A percentile compares a stretch with the other conserved stretches of the same genome.
Conservation (phyloP, 2,113 vertebrate species). For the Polyodon spathula region DNA sequence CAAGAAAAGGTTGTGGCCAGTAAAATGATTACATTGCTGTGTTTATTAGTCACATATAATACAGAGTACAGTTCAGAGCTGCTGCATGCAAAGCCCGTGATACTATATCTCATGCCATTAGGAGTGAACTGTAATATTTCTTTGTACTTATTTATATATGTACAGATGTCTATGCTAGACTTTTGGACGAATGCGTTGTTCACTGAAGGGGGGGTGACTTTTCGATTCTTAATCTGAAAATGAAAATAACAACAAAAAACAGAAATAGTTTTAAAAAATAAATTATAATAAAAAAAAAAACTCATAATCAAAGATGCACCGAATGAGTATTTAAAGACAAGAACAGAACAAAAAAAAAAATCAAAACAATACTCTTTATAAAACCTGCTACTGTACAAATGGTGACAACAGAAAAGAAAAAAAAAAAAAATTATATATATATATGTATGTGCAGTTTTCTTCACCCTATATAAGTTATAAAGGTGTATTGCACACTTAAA, state of each 20-base stretch:
- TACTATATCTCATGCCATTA: constrained; percentile 9
- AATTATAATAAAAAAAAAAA: not conserved
- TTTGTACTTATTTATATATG: constrained; percentile 12
- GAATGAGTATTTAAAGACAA: not conserved
- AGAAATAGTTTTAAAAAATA: not conserved
- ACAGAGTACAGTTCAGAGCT: constrained; percentile 13
- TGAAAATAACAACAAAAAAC: not conserved
- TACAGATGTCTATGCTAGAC: not conserved
- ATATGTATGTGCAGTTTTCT: not conserved
- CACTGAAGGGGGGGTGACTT: too few relatives aligned
- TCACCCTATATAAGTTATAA: too few relatives aligned
- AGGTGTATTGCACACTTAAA: too few relatives aligned
- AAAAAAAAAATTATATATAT: not conserved
- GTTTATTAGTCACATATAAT: constrained; percentile 20
- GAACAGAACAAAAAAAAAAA: not conserved
- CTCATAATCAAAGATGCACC: not conserved
- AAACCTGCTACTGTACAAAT: not conserved
- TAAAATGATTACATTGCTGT: constrained; percentile 10
- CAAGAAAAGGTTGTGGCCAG: constrained; percentile 16
- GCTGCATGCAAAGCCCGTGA: constrained; percentile 12
- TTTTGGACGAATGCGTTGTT: not conserved
- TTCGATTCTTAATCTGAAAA: too few relatives aligned
- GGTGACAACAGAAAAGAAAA: not conserved
- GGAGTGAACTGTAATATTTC: constrained; percentile 6
- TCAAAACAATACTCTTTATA: too few relatives aligned